These are phyloP conservation scores for Petrophora chlorosata DNA, from an alignment of 2,888 invertebrate genomes.

Conservation along the genomic window DNA sequence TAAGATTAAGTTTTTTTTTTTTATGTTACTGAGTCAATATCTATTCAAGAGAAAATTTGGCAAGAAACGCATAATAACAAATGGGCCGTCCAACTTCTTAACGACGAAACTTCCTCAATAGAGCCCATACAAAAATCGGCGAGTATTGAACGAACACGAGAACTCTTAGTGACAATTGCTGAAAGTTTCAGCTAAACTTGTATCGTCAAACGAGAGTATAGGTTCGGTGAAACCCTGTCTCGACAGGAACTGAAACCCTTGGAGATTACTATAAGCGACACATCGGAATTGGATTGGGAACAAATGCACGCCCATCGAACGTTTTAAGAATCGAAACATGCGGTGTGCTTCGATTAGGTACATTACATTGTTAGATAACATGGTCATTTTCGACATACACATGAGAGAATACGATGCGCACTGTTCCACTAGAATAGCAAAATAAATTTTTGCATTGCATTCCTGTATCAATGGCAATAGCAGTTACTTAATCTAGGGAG, in stretches of 20 bases:
- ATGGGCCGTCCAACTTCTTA: constrained; percentile 15
- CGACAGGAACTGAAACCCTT: constrained; percentile 44
- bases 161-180: constrained; percentile 14
- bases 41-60: background rate
- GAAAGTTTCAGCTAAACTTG: constrained; percentile 16
- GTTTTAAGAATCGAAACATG: constrained; percentile 34
- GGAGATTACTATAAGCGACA: constrained; percentile 49
- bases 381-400: background rate
- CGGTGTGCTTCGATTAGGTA: constrained; percentile 21
- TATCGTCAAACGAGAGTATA: constrained; percentile 15
- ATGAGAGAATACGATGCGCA: background rate
- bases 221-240: constrained; percentile 16
- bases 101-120: constrained; percentile 16
- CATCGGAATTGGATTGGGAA: constrained; percentile 45
- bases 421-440: background rate
- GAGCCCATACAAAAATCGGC: constrained; percentile 11
- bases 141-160: constrained; percentile 25
- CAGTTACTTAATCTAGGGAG: no score
- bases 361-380: constrained; percentile 9
- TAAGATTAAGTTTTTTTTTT: no score
- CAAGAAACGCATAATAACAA: constrained; percentile 13
- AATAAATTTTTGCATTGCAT: background rate
- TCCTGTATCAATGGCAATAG: background rate
- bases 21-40: no score
- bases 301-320: constrained; percentile 34